Base-by-base conservation (phyloP, 2,113 vertebrate genomes). In the Chelonoidis abingdonii region DNA sequence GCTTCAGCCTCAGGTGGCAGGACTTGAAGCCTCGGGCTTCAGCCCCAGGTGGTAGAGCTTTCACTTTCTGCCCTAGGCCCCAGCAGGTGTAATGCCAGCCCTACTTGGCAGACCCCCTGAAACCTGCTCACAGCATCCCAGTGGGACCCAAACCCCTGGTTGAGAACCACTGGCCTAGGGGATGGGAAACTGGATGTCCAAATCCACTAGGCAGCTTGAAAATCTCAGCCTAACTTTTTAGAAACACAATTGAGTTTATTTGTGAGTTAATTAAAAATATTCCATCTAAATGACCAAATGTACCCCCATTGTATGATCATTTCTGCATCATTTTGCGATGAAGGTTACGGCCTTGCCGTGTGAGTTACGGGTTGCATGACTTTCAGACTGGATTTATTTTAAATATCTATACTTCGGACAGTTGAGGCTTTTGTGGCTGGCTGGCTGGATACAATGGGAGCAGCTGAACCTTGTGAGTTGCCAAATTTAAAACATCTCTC, bases 241-340 rank as follows among this genome's bases (percentile, higher is more conserved):
- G 80, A 72, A 91, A 24, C 65, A 22, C 2, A 21, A 27, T 78
- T 53, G 82, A 92, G 24, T 65, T 1, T 38, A 24, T 44, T 25
- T 13, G 9, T 69, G 83, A 89, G 9, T 72, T n/a, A 75, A 25
- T 44, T 72, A 90, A 84, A 72, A 72, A 56, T 22, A 7, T 69
- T 52, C 65, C 91, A 5, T 79, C 56, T 14, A 49, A 81, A 82
- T 0, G 0, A 27, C 79, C 79, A 65, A 24, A 21, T 53, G 82
- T 52, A 83, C 52, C 27, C 52, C 27, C 65, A 75, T 25, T 83
- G 49, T 38, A 49, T 85, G 87, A 49, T 80, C 44, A 35, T 62
- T 86, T 80, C 86, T 93, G 83, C 16, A 75, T 31, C 85, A 44
- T 35, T 5, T 80, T 88, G 83, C 88, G 72, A 88, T 87, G 69